phyloP scores from a whole-genome alignment of 2,113 vertebrate genomes.

The Psittacula cyanocephala region DNA sequence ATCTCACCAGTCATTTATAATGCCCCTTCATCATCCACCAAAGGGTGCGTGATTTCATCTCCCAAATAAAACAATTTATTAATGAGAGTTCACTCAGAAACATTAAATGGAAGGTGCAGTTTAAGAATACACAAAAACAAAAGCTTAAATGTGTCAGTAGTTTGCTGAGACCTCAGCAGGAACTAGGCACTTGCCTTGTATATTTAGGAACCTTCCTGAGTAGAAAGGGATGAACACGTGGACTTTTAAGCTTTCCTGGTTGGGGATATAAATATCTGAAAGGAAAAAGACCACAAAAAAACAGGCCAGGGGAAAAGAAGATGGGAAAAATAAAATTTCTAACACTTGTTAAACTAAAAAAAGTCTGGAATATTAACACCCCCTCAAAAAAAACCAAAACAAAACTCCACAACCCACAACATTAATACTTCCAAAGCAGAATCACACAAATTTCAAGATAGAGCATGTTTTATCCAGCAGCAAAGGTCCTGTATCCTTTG shows the following conservation, averaged over 20 bases:
- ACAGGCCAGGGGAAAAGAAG: neutral
- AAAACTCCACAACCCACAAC: neutral
- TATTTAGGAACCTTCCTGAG: neutral
- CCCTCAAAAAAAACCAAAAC: rapidly evolving
- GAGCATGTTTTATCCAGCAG: neutral
- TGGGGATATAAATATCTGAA: neutral
- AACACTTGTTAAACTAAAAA: neutral
- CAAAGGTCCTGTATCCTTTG: neutral
- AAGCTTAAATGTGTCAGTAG: neutral
- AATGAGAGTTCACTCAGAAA: neutral
- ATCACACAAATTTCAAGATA: neutral
- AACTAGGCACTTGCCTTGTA: neutral
- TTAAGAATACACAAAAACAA: neutral
- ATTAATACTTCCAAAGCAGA: neutral
- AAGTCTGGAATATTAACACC: neutral
- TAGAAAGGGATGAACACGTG: neutral
- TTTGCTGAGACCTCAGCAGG: neutral
- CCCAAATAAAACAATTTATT: neutral
- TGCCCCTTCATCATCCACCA: neutral
- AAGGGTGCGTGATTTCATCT: neutral
- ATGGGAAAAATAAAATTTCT: neutral
- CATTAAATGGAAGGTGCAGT: neutral
- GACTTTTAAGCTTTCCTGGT: neutral
- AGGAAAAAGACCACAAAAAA: neutral
- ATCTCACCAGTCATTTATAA: neutral